Conservation (phyloP, 1,140 invertebrate genomes). For the Ruditapes philippinarum region DNA sequence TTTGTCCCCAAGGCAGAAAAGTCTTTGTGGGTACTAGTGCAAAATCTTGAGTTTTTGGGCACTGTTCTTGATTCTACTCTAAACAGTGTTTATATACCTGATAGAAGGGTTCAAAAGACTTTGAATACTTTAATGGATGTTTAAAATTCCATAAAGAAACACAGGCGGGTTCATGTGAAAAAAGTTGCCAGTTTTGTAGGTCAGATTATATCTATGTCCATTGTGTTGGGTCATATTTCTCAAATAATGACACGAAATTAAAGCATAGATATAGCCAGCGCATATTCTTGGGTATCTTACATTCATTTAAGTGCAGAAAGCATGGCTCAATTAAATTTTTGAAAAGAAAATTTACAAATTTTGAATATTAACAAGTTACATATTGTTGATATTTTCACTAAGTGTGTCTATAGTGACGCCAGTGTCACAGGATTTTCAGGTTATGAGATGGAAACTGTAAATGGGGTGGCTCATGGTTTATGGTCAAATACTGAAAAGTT, state of each 20-base stretch:
- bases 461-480: background rate
- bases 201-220: constrained; percentile 60
- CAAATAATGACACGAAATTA: constrained; percentile 45
- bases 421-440: constrained; percentile 50
- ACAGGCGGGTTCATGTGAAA: background rate
- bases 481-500: background rate
- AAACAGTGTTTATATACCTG: constrained; percentile 41
- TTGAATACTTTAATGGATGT: background rate
- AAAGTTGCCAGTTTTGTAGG: constrained; percentile 41
- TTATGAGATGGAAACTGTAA: background rate
- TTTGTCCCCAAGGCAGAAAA: background rate
- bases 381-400: background rate
- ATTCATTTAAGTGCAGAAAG: constrained; percentile 11
- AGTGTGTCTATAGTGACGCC: constrained; percentile 59
- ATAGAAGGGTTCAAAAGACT: constrained; percentile 1
- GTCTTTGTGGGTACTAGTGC: background rate
- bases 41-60: background rate
- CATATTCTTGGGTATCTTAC: constrained; percentile 32
- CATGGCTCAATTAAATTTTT: constrained; percentile 20
- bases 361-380: background rate
- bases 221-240: constrained; percentile 34
- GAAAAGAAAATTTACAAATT: background rate
- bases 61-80: background rate
- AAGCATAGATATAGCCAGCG: constrained; percentile 15
- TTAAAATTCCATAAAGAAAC: background rate